A percentile compares a stretch with the other conserved stretches of the same genome.
Conservation (phyloP, 2,113 vertebrate species). For the Heterotis niloticus region DNA sequence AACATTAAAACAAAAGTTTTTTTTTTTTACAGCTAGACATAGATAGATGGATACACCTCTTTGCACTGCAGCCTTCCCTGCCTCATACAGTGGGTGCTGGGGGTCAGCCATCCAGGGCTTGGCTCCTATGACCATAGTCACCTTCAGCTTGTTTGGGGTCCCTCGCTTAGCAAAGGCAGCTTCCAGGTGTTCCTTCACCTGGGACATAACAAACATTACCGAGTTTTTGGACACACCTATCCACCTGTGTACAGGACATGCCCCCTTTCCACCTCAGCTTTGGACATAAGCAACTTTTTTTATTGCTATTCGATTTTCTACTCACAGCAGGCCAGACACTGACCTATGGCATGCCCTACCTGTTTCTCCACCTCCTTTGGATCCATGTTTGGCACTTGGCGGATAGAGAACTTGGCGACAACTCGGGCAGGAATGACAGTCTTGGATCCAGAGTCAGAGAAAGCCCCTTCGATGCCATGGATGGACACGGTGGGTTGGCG, state of each 20-base stretch:
- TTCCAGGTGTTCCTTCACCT: constrained; percentile 74
- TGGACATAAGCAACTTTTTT: not conserved
- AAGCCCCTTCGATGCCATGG: constrained; percentile 86
- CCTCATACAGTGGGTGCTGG: constrained; percentile 66
- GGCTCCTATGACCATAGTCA: constrained; percentile 70
- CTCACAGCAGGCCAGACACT: not conserved
- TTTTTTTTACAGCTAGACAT: too few relatives aligned
- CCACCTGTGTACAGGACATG: not conserved
- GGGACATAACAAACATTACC: constrained; percentile 4
- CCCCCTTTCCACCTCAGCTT: not conserved
- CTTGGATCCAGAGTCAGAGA: constrained; percentile 75
- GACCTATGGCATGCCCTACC: constrained; percentile 53
- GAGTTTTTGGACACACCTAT: too few relatives aligned
- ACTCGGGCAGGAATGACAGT: constrained; percentile 87
- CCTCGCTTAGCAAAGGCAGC: constrained; percentile 74
- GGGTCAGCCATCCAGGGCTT: constrained; percentile 75
- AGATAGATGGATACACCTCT: constrained; percentile 60
- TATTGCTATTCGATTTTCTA: not conserved
- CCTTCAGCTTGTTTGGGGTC: constrained; percentile 76
- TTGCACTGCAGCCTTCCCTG: constrained; percentile 73
- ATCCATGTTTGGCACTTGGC: constrained; percentile 83
- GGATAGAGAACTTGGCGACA: constrained; percentile 85
- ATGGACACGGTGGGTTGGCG: constrained; percentile 80
- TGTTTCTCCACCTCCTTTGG: constrained; percentile 69
- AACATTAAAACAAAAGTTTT: too few relatives aligned